Evolutionary conservation across 1,140 invertebrate species (phyloP), one percentile per base, ranked within the genome.

Genomic region (Heterodera carotae): DNA sequence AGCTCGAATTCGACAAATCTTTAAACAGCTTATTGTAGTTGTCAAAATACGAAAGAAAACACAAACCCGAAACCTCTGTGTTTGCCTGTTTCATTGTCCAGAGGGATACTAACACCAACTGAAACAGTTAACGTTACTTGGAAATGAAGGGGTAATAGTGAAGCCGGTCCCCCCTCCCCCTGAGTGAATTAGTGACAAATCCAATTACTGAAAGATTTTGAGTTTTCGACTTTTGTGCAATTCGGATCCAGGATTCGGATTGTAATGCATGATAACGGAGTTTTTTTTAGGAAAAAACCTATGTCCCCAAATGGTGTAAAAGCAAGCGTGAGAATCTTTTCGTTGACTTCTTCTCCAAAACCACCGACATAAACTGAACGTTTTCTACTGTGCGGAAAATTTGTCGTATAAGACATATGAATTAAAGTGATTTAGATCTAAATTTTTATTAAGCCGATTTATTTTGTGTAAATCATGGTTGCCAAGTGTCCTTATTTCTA

Each of bases 271-370:
- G n/a, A n/a, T n/a, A n/a, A n/a, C n/a, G n/a, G n/a, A n/a, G n/a
- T n/a, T n/a, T n/a, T n/a, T n/a, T n/a, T n/a, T 6, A 56, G 12
- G 48, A 56, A 56, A 56, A 43, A 22, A 56, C 48, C 48, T 69
- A 99, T 93, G 88, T 99, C 97, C 18, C 97, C 97, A 89, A 99
- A 99, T 22, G 96, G 95, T 82, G 98, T 94, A 87, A 99, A 99
- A 0, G 96, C 96, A 78, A 94, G 94, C 88, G 95, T 93, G 4
- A 99, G 56, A 76, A 96, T 91, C 89, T 98, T 95, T 84, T 98
- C 95, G 85, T 96, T 94, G 0, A 98, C 96, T 91, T 99, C 96
- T 86, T 98, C 96, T 0, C 95, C 93, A 81, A 99, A 90, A 8
- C 97, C 96, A 80, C 97, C 93, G 91, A 84, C 81, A 85, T 88